A percentile compares a stretch with the other conserved stretches of the same genome.
Evolutionary conservation across 2,113 vertebrate species (phyloP).

Genomic region (Dipodomys ordii): DNA sequence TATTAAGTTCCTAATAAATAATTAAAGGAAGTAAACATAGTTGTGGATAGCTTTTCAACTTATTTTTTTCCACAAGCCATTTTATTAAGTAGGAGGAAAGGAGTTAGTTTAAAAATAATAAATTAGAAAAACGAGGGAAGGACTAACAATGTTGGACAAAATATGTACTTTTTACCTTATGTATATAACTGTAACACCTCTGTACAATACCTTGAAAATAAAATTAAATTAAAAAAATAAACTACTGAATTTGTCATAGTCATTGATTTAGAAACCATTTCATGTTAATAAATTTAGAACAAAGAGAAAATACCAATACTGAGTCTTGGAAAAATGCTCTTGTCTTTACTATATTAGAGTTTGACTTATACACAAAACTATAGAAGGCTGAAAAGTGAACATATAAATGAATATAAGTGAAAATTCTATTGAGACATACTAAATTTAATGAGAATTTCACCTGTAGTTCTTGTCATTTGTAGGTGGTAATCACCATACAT

Average conservation of each 20-base stretch:
- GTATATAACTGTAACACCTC: no score
- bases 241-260: conserved; percentile 51
- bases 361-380: conserved; percentile 53
- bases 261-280: conserved; percentile 50
- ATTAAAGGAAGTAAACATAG: conserved; percentile 56
- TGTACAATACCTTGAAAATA: no score
- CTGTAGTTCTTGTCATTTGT: conserved; percentile 51
- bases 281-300: conserved; percentile 60
- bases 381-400: conserved; percentile 24
- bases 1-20: conserved; percentile 47
- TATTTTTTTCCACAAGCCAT: background rate
- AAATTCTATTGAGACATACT: conserved; percentile 45
- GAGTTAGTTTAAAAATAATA: conserved; percentile 65
- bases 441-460: conserved; percentile 51
- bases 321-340: conserved; percentile 38
- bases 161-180: no score
- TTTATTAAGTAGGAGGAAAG: conserved; percentile 25
- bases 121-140: background rate
- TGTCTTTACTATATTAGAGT: conserved; percentile 47
- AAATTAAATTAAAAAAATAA: conserved; percentile 46
- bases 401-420: background rate
- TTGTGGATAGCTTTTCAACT: background rate
- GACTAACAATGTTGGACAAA: no score
- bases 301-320: conserved; percentile 16
- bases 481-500: background rate